These are phyloP conservation scores for Alentia gelatinosa DNA, from an alignment of 2,888 invertebrate species.

Conservation along the genomic window DNA sequence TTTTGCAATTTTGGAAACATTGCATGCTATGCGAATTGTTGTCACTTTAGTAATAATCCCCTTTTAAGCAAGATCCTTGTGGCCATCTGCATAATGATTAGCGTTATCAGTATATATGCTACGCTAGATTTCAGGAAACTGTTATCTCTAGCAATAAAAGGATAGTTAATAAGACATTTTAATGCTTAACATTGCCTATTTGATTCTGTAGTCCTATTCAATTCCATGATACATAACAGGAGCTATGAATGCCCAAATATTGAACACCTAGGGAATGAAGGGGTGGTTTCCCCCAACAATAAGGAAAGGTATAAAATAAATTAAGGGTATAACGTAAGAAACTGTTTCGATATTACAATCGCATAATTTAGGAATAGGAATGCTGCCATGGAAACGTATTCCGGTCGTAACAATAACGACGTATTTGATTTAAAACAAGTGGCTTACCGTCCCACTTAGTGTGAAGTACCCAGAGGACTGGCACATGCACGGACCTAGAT, in stretches of 20 bases:
- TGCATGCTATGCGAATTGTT: constrained; percentile 15
- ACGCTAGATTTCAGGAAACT: not conserved
- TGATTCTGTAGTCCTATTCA: not conserved
- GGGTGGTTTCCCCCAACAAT: not conserved
- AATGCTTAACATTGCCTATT: not conserved
- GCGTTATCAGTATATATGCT: not conserved
- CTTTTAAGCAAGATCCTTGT: not conserved
- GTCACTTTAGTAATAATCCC: constrained; percentile 13
- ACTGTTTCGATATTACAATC: not conserved
- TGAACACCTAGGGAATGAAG: constrained; percentile 15
- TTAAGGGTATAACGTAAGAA: not conserved
- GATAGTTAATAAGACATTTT: not conserved
- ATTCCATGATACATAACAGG: not conserved
- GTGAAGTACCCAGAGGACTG: too few relatives aligned
- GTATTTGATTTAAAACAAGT: too few relatives aligned
- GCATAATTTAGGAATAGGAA: not conserved
- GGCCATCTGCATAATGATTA: not conserved
- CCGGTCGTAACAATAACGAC: not conserved
- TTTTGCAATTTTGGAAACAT: constrained; percentile 37
- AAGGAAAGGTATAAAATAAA: not conserved
- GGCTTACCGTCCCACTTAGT: too few relatives aligned
- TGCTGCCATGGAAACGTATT: not conserved
- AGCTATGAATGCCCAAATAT: not conserved
- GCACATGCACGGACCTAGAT: too few relatives aligned
- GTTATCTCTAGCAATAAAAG: not conserved